Evolutionary conservation across 2,797 vertebrate genomes (phyloP), one percentile per base, ranked within the genome.

Genomic region (Florisuga fusca): DNA sequence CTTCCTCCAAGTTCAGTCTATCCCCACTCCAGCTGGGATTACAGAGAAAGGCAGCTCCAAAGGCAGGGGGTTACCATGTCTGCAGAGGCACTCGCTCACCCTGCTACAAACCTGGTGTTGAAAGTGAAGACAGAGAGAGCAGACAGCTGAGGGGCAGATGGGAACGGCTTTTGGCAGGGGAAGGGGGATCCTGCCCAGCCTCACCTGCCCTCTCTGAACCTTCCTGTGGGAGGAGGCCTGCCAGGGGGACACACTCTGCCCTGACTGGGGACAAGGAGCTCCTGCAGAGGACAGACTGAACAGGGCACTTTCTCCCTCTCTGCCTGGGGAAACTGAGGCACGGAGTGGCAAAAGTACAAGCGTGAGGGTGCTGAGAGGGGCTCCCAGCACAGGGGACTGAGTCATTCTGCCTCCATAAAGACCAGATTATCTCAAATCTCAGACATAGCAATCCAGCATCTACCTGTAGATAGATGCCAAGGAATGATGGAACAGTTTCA

Each of bases 1-100:
- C 80, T 76, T 91, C 75, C 67, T 91, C 75, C 88, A 34, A 87
- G 92, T 85, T 73, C 77, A 84, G 66, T 67, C 80, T 76, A 27
- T 74, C 57, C 71, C 41, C 2, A 3, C 50, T 63, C 26, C 1
- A 3, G 45, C 48, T 67, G 53, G 34, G 61, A 74, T 88, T 63
- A 67, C 62, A 84, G 66, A 0, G 1, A 69, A 90, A 38, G 61
- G 79, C 3, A 1, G 31, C 53, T 95, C 34, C 1, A 5, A 62
- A 79, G 57, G 74, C 53, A 12, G 1, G 6, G 36, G 48, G 34
- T 26, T 22, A 38, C 43, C 4, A 31, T 19, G 62, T 26, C 43
- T 83, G 68, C 26, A 73, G 20, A 74, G 75, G 27, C 46, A 7
- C 62, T n/a, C 0, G 4, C 43, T 78, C 6, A 3, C 9, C 2